These are phyloP conservation scores for human (Homo sapiens) DNA, from an alignment of 2,113 vertebrate species.

Conservation along the genomic window DNA sequence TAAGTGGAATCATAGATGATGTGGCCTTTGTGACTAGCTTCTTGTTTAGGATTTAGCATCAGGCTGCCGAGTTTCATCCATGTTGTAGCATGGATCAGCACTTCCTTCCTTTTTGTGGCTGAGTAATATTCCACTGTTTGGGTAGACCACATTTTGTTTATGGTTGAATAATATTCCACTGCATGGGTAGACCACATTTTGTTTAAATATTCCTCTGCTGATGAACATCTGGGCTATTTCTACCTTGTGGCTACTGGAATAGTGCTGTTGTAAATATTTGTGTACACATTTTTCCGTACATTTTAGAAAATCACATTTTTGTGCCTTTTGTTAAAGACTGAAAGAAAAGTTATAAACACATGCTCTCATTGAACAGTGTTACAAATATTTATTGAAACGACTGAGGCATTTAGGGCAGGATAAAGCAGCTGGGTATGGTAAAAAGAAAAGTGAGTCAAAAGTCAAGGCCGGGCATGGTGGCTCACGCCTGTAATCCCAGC, in stretches of 20 bases:
- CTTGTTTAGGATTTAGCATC: not conserved
- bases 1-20: not conserved
- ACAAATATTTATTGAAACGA: not conserved
- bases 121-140: not conserved
- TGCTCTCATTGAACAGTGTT: not conserved
- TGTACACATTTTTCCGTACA: not conserved
- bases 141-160: too few species aligned
- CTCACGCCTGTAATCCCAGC: not conserved
- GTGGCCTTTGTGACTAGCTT: not conserved
- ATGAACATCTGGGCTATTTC: not conserved
- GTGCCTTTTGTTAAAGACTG: not conserved
- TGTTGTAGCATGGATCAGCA: accelerated
- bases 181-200: too few species aligned
- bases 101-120: not conserved
- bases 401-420: not conserved
- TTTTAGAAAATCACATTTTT: not conserved
- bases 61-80: not conserved
- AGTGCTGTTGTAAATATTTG: not conserved
- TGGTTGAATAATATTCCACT: not conserved
- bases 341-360: not conserved
- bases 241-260: not conserved
- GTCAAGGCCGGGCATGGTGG: not conserved
- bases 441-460: not conserved
- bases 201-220: not conserved
- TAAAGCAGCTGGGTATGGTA: too few species aligned